Conservation (phyloP, 2,888 invertebrate species). For the Synergus laeviventris region DNA sequence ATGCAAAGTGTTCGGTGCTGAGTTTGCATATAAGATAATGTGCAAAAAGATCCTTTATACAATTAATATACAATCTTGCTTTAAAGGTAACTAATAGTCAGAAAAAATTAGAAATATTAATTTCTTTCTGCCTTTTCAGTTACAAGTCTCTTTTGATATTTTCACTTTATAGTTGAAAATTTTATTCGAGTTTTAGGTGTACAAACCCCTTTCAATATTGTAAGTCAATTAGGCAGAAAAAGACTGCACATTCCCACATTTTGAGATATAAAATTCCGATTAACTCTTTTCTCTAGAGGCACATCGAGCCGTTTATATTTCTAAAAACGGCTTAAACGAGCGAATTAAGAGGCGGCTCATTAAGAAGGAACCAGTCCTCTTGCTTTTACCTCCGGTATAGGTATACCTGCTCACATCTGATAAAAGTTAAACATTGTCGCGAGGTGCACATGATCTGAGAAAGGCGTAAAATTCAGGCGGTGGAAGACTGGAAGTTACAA, state of each 20-base stretch:
- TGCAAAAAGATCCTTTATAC: neutral
- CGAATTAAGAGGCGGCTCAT: conserved; percentile 12
- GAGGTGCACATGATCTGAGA: conserved; percentile 13
- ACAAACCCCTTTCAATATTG: neutral
- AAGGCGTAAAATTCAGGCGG: conserved; percentile 25
- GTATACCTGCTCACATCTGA: conserved; percentile 8
- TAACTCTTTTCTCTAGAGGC: neutral
- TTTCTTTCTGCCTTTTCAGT: neutral
- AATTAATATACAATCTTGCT: too few relatives aligned
- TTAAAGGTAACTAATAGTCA: neutral
- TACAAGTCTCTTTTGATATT: neutral
- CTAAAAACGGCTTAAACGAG: neutral
- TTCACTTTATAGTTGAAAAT: neutral
- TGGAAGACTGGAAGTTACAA: conserved; percentile 7
- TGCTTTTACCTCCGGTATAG: neutral
- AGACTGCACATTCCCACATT: neutral
- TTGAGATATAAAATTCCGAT: neutral
- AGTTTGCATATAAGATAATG: conserved; percentile 3
- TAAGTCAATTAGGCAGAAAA: neutral
- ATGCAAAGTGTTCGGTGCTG: conserved; percentile 1
- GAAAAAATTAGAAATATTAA: neutral
- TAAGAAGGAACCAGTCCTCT: conserved; percentile 7
- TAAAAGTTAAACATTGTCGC: conserved; percentile 21
- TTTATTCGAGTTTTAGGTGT: neutral
- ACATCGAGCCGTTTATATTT: neutral